Percentiles rank a stretch among this genome's conserved stretches.
phyloP scores from a whole-genome alignment of 2,888 invertebrate species.

The Gastrophysa polygoni region DNA sequence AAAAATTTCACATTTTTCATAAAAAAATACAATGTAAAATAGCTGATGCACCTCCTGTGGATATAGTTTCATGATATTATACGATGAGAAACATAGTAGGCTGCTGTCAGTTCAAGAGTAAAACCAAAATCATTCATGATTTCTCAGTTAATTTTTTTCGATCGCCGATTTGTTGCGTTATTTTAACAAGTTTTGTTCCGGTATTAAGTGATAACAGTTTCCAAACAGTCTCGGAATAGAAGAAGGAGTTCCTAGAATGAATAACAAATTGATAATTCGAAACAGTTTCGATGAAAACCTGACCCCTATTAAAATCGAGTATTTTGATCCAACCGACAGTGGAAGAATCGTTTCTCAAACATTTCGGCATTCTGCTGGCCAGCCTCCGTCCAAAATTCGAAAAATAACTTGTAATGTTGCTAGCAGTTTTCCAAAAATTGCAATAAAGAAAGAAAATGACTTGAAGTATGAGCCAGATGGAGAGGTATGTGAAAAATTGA shows the following conservation, averaged over 20 bases:
- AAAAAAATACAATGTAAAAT: no score
- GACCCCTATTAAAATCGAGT: slow-evolving; percentile 41
- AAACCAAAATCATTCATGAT: slow-evolving; percentile 20
- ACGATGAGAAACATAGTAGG: neutral
- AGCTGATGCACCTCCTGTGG: slow-evolving; percentile 9
- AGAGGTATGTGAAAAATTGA: slow-evolving; percentile 34
- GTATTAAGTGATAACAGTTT: slow-evolving; percentile 29
- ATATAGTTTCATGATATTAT: neutral
- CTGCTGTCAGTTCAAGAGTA: slow-evolving; percentile 25
- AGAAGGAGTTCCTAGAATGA: slow-evolving; percentile 26
- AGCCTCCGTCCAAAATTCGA: slow-evolving; percentile 38
- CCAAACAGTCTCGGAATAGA: slow-evolving; percentile 8
- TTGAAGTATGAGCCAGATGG: slow-evolving; percentile 28
- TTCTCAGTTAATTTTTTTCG: slow-evolving; percentile 19
- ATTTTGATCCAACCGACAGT: slow-evolving; percentile 40
- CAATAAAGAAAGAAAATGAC: slow-evolving; percentile 51
- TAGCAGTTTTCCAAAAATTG: slow-evolving; percentile 51
- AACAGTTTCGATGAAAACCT: slow-evolving; percentile 34
- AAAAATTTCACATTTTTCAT: no score
- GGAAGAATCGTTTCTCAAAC: slow-evolving; percentile 44
- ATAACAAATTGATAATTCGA: slow-evolving; percentile 37
- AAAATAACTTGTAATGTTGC: slow-evolving; percentile 43
- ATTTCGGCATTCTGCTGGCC: slow-evolving; percentile 34
- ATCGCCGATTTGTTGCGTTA: slow-evolving; percentile 21
- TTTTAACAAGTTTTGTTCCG: slow-evolving; percentile 23